Percentiles rank a stretch among this genome's conserved stretches.
phyloP scores from a whole-genome alignment of 2,888 invertebrate genomes.

The Chloroclysta siterata region DNA sequence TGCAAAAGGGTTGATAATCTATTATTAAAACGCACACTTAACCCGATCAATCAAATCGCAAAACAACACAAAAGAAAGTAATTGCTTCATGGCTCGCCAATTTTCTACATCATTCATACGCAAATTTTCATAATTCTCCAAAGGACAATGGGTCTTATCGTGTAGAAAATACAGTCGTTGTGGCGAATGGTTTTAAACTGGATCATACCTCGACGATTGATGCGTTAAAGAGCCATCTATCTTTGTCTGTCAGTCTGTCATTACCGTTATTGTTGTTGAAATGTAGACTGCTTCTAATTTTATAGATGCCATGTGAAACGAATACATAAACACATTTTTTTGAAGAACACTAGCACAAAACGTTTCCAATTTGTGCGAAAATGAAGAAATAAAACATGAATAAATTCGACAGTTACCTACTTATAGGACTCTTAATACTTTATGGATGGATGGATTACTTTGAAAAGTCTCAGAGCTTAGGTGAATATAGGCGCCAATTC shows the following conservation, averaged over 20 bases:
- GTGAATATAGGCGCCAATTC: no score
- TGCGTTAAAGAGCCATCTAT: conserved; percentile 33
- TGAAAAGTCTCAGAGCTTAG: no score
- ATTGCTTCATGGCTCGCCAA: conserved; percentile 34
- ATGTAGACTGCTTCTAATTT: conserved; percentile 23
- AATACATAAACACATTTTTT: background rate
- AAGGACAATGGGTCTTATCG: conserved; percentile 10
- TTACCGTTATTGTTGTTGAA: conserved; percentile 28
- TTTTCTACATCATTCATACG: conserved; percentile 30
- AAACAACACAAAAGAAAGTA: conserved; percentile 34
- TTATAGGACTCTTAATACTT: no score
- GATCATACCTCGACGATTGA: conserved; percentile 34
- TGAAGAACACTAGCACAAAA: background rate
- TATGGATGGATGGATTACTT: no score
- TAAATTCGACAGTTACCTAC: no score
- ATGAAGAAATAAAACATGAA: background rate
- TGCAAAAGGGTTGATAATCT: conserved; percentile 26
- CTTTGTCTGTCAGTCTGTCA: conserved; percentile 32
- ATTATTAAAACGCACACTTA: conserved; percentile 36
- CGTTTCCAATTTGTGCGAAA: background rate
- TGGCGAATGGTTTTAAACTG: conserved; percentile 16
- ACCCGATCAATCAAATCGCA: conserved; percentile 36
- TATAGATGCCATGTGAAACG: background rate
- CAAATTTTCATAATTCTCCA: conserved; percentile 22
- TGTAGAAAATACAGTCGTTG: conserved; percentile 1